phyloP scores from a whole-genome alignment of 2,888 invertebrate species.

The Hipparchia semele region DNA sequence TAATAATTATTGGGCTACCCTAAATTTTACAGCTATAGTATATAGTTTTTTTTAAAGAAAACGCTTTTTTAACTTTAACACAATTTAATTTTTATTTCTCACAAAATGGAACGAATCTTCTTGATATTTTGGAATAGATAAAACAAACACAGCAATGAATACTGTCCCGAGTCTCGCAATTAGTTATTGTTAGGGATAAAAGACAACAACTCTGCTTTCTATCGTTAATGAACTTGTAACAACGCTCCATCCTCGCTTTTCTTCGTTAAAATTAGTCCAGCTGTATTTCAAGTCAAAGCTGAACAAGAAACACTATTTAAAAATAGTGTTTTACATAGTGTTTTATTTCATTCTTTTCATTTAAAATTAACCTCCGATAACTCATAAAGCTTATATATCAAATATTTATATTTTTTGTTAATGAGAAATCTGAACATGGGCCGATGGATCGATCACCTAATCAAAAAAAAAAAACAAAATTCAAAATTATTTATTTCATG shows the following conservation, averaged over 20 bases:
- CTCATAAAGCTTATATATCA: no score
- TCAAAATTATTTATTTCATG: no score
- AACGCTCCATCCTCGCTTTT: constrained; percentile 25
- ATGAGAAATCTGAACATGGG: no score
- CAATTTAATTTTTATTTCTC: background rate
- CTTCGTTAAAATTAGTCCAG: constrained; percentile 28
- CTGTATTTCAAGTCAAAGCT: constrained; percentile 19
- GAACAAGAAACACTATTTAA: background rate
- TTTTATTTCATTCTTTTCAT: no score
- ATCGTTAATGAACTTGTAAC: constrained; percentile 33
- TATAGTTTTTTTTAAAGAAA: no score
- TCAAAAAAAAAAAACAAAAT: no score
- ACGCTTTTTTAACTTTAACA: background rate
- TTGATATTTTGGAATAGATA: constrained; percentile 28
- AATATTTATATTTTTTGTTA: no score
- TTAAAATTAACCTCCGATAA: no score
- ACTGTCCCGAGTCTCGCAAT: constrained; percentile 31
- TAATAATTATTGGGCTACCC: no score
- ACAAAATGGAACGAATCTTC: constrained; percentile 12
- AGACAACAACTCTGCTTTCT: constrained; percentile 32
- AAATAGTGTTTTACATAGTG: background rate
- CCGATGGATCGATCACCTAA: no score
- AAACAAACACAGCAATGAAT: constrained; percentile 26
- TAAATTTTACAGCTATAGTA: no score
- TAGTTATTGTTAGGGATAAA: constrained; percentile 37